A percentile compares a stretch with the other conserved stretches of the same genome.
Conservation (phyloP, 1,140 invertebrate genomes). For the Macrobrachium rosenbergii region DNA sequence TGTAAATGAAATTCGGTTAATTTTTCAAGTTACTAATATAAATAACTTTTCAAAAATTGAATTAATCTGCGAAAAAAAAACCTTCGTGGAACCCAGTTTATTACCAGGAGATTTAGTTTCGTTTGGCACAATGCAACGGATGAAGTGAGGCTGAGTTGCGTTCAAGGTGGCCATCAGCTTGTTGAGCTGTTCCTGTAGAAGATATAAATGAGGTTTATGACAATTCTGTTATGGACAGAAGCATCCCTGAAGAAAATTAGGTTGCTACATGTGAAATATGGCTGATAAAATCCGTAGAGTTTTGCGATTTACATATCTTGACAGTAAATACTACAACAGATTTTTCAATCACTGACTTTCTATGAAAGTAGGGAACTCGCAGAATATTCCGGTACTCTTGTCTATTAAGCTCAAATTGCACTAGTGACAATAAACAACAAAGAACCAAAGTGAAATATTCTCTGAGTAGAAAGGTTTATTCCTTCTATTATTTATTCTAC, state of each 20-base stretch:
- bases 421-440: no score
- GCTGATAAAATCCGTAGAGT: background rate
- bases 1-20: background rate
- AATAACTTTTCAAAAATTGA: background rate
- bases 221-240: background rate
- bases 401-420: no score
- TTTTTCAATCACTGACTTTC: no score
- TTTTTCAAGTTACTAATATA: background rate
- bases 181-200: constrained; percentile 70
- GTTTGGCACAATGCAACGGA: constrained; percentile 69
- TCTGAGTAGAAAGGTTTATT: no score
- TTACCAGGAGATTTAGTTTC: constrained; percentile 75
- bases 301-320: no score
- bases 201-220: background rate
- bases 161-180: constrained; percentile 70
- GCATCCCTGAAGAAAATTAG: background rate
- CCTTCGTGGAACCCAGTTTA: background rate
- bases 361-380: no score
- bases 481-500: no score
- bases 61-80: no score
- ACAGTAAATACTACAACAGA: no score
- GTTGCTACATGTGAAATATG: background rate
- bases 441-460: no score
- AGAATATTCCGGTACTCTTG: no score
- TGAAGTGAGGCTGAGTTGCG: constrained; percentile 78